Percentiles rank a stretch among this genome's conserved stretches.
Evolutionary conservation across 2,797 vertebrate genomes (phyloP).

Genomic region (Danio jaintianensis): DNA sequence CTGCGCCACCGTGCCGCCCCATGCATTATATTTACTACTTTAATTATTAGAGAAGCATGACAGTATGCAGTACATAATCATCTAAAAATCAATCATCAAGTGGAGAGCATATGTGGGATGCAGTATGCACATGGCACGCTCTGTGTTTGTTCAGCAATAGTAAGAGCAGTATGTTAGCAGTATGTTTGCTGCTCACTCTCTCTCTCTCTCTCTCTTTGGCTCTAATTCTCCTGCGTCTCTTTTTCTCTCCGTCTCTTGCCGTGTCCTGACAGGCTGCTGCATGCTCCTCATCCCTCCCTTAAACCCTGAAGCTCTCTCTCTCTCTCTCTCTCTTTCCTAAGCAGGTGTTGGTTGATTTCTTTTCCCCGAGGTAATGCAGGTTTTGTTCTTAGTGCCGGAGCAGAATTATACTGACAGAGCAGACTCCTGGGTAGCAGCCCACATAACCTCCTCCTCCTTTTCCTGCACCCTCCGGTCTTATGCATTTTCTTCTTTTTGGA

Average conservation of each 20-base stretch:
- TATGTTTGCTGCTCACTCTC: neutral
- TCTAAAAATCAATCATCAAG: too few species aligned
- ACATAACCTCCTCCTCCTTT: slow-evolving; percentile 18
- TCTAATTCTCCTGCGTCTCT: slow-evolving; percentile 38
- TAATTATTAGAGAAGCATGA: too few species aligned
- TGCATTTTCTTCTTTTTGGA: slow-evolving; percentile 43
- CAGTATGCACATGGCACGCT: neutral
- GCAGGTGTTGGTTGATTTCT: slow-evolving; percentile 80
- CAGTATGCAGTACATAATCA: too few species aligned
- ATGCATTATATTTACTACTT: too few species aligned
- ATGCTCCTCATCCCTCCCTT: slow-evolving; percentile 13
- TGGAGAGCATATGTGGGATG: too few species aligned
- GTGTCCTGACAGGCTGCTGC: slow-evolving; percentile 6
- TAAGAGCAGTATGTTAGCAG: neutral
- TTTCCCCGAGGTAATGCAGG: slow-evolving; percentile 71
- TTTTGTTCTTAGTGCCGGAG: slow-evolving; percentile 74
- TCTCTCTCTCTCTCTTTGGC: neutral
- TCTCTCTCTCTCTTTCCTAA: slow-evolving; percentile 65
- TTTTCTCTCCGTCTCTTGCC: slow-evolving; percentile 20
- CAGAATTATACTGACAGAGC: slow-evolving; percentile 78
- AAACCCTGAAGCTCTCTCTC: neutral
- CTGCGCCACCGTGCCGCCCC: too few species aligned
- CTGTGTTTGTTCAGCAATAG: neutral
- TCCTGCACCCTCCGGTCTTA: slow-evolving; percentile 2
- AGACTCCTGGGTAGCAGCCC: slow-evolving; percentile 67